Evolutionary conservation across 2,113 vertebrate genomes (phyloP).

Genomic region (Hyla sarda): DNA sequence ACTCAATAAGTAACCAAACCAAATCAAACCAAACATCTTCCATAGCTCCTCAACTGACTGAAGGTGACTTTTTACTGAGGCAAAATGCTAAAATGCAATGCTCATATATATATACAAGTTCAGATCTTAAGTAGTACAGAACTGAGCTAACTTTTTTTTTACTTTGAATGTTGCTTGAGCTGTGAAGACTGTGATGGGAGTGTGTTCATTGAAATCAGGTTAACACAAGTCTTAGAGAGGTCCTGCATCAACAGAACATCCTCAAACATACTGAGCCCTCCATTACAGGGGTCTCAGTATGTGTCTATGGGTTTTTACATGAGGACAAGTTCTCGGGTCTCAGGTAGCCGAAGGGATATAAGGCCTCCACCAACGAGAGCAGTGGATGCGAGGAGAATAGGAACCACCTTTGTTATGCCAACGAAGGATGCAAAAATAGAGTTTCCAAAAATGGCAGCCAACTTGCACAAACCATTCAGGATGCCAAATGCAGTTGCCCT

Average conservation of each 20-base stretch:
- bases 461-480: constrained; percentile 90
- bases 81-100: background rate
- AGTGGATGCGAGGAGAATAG: constrained; percentile 91
- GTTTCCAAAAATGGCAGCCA: constrained; percentile 91
- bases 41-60: background rate
- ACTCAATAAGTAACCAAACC: background rate
- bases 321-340: constrained; percentile 93
- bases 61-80: background rate
- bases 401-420: constrained; percentile 91
- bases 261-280: constrained; percentile 1
- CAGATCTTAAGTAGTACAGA: background rate
- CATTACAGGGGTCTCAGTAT: background rate
- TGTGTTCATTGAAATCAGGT: background rate
- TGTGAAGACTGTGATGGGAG: constrained; percentile 16
- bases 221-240: background rate
- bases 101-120: background rate
- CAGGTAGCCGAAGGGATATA: constrained; percentile 90
- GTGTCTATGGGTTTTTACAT: constrained; percentile 74
- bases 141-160: background rate
- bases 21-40: background rate
- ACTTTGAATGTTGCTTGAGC: constrained; percentile 27
- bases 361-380: constrained; percentile 90
- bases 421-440: constrained; percentile 96
- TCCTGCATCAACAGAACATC: background rate
- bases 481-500: constrained; percentile 95